These are phyloP conservation scores for Tonatia bakeri DNA, from an alignment of 2,113 vertebrate genomes.

Conservation along the genomic window DNA sequence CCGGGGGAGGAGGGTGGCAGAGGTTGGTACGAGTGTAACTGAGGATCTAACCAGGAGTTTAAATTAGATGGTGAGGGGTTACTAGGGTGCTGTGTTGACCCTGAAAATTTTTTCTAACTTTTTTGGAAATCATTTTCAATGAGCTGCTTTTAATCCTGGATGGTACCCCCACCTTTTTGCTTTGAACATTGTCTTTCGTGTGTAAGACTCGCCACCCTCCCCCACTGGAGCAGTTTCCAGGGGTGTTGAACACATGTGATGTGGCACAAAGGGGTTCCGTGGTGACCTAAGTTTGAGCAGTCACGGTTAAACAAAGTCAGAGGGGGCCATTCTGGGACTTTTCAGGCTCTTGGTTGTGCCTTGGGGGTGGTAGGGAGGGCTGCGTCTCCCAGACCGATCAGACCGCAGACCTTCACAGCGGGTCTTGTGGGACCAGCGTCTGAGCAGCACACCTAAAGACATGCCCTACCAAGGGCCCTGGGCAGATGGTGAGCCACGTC, in stretches of 20 bases:
- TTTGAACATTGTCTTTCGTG: not conserved
- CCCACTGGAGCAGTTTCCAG: not conserved
- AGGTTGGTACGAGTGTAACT: accelerated
- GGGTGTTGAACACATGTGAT: accelerated
- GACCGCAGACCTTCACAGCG: not conserved
- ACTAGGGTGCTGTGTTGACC: accelerated
- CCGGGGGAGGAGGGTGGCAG: not conserved
- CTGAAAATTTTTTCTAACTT: not conserved
- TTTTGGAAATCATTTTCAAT: not conserved
- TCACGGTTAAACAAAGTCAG: no score
- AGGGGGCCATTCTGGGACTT: not conserved
- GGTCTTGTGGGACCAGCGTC: not conserved
- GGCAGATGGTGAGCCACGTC: not conserved
- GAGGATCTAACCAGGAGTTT: not conserved
- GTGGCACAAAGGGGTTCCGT: accelerated
- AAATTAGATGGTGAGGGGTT: not conserved
- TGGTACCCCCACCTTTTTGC: no score
- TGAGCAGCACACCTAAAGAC: not conserved
- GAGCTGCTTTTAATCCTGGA: not conserved
- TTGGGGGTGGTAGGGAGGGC: not conserved
- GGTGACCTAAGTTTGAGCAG: not conserved
- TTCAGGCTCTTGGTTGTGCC: no score
- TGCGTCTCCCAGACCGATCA: not conserved
- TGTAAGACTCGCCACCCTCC: not conserved
- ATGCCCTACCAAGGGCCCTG: accelerated